These are phyloP conservation scores for Uloborus diversus DNA, from an alignment of 1,140 invertebrate species.

Conservation along the genomic window DNA sequence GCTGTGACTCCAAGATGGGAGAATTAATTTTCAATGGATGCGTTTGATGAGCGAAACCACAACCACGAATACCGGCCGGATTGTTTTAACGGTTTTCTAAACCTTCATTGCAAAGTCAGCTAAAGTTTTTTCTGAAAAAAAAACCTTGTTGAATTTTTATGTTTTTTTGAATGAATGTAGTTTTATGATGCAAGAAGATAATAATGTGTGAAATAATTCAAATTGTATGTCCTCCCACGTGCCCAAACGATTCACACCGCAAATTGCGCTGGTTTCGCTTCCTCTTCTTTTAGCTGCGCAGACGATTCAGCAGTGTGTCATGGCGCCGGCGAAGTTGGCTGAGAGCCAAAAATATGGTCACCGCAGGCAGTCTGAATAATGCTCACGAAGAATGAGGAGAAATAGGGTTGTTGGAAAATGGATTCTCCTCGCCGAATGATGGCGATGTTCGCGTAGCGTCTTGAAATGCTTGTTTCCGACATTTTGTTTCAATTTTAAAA, in stretches of 20 bases:
- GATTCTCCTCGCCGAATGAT: not conserved
- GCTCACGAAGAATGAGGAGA: not conserved
- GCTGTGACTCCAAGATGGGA: too few relatives aligned
- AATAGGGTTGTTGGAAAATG: not conserved
- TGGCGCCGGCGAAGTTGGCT: conserved; percentile 33
- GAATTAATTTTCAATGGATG: too few relatives aligned
- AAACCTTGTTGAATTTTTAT: too few relatives aligned
- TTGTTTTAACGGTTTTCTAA: too few relatives aligned
- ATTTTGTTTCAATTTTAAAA: too few relatives aligned
- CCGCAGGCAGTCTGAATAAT: conserved; percentile 9
- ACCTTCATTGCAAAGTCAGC: too few relatives aligned
- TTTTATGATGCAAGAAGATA: not conserved
- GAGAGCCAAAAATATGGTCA: not conserved
- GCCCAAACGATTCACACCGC: not conserved
- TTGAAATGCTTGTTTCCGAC: too few relatives aligned
- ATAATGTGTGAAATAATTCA: not conserved
- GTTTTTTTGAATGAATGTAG: too few relatives aligned
- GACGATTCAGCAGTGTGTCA: conserved; percentile 10
- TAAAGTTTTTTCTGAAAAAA: too few relatives aligned
- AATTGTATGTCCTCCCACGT: not conserved
- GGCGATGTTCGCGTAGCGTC: not conserved
- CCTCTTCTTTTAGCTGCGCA: not conserved
- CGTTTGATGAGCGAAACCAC: too few relatives aligned
- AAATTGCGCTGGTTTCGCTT: conserved; percentile 16
- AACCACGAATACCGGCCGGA: too few relatives aligned